These are phyloP conservation scores for Ichneumoninae sp. DNA, from an alignment of 2,888 invertebrate species.

Conservation along the genomic window DNA sequence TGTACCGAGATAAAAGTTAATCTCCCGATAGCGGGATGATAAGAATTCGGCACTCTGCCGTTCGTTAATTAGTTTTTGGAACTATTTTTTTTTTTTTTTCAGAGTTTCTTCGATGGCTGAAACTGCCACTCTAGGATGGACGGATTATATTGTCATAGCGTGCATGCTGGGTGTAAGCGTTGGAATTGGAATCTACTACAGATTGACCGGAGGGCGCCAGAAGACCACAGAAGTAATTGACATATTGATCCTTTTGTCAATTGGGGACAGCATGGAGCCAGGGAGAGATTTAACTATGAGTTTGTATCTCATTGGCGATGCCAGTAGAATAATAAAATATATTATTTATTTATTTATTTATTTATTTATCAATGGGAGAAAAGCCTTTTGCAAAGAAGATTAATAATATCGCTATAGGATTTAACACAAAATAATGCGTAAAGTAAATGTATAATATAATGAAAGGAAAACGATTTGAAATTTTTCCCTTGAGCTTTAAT, in stretches of 20 bases:
- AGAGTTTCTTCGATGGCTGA: conserved; percentile 58
- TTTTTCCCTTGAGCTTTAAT: no score
- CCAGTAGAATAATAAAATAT: not conserved
- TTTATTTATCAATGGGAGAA: not conserved
- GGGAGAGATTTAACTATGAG: conserved; percentile 1
- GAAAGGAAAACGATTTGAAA: no score
- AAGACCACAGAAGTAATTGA: conserved; percentile 90
- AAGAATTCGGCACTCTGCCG: not conserved
- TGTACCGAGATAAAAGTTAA: not conserved
- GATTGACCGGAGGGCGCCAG: conserved; percentile 94
- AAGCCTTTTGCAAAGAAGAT: not conserved
- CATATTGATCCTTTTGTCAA: conserved; percentile 25
- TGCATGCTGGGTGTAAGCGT: conserved; percentile 90
- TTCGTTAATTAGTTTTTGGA: not conserved
- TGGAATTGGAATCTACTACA: conserved; percentile 92
- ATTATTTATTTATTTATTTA: not conserved
- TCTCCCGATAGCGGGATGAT: not conserved
- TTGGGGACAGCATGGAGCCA: not conserved
- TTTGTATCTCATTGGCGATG: not conserved
- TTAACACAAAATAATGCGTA: no score
- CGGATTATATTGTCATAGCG: conserved; percentile 92
- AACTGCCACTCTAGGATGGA: conserved; percentile 85
- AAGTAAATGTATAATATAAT: no score
- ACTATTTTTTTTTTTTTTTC: not conserved
- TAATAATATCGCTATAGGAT: no score